Evolutionary conservation across 2,888 invertebrate species (phyloP).

Genomic region (Clivina fossor): DNA sequence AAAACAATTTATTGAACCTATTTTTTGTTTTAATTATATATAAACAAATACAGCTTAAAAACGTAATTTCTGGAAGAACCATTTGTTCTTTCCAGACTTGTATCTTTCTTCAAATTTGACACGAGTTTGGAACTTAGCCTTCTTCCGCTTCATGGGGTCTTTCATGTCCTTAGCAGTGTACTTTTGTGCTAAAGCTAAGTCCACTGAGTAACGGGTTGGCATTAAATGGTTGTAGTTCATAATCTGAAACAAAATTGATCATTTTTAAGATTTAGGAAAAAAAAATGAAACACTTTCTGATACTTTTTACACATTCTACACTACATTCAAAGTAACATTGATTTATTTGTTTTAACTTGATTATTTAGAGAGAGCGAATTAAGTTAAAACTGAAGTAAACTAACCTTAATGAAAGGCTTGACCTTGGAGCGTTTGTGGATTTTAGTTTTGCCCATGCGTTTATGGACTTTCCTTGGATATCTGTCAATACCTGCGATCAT

Average conservation of each 20-base stretch:
- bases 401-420: slow-evolving; percentile 96
- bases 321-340: not conserved
- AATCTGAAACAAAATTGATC: slow-evolving; percentile 58
- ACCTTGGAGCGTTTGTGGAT: slow-evolving; percentile 95
- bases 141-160: slow-evolving; percentile 95
- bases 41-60: slow-evolving; percentile 68
- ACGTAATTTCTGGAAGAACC: slow-evolving; percentile 99
- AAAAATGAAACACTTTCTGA: not conserved
- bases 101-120: slow-evolving; percentile 97
- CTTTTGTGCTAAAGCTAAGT: slow-evolving; percentile 90
- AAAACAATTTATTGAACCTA: slow-evolving; percentile 36
- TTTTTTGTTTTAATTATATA: slow-evolving; percentile 35
- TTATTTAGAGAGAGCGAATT: too few species aligned
- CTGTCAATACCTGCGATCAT: slow-evolving; percentile 97
- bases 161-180: slow-evolving; percentile 90
- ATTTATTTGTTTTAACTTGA: not conserved
- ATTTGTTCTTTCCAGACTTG: slow-evolving; percentile 97
- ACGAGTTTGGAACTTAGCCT: slow-evolving; percentile 91
- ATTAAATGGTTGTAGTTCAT: slow-evolving; percentile 90
- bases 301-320: not conserved
- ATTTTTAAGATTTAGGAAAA: too few species aligned
- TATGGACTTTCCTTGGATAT: slow-evolving; percentile 94
- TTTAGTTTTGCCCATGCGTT: slow-evolving; percentile 94
- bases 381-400: too few species aligned
- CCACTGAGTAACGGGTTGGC: slow-evolving; percentile 94